A percentile compares a stretch with the other conserved stretches of the same genome.
These are phyloP conservation scores for Lithobates sylvaticus DNA, from an alignment of 2,797 vertebrate genomes.

Conservation along the genomic window DNA sequence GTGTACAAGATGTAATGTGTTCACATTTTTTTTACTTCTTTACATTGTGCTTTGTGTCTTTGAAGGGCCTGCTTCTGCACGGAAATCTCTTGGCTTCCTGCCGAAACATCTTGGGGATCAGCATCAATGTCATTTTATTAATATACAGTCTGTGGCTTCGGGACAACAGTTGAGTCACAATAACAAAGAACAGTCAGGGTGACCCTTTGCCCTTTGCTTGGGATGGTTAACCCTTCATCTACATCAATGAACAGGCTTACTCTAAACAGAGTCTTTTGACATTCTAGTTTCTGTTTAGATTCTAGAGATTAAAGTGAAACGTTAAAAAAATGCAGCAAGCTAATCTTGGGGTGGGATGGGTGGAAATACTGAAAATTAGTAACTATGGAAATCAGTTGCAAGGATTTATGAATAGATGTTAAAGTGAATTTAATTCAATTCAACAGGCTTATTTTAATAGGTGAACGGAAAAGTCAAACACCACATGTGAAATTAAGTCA, in stretches of 20 bases:
- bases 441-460: too few species aligned
- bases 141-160: constrained; percentile 47
- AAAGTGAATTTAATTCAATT: too few species aligned
- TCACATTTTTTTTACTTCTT: constrained; percentile 10
- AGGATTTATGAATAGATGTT: too few species aligned
- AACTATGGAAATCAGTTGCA: too few species aligned
- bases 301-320: neutral
- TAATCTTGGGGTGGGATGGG: too few species aligned
- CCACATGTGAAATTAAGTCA: too few species aligned
- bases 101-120: constrained; percentile 51
- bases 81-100: constrained; percentile 45
- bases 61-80: constrained; percentile 40
- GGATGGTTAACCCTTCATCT: constrained; percentile 20
- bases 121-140: constrained; percentile 47
- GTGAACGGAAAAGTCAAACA: too few species aligned
- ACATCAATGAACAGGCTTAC: neutral
- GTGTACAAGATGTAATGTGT: constrained; percentile 31
- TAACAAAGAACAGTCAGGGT: constrained; percentile 29
- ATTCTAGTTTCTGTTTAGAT: neutral
- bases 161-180: constrained; percentile 46
- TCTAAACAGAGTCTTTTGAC: neutral
- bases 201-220: constrained; percentile 3
- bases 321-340: neutral
- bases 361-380: too few species aligned
- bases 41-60: constrained; percentile 38